Base-by-base conservation (phyloP, 92 coral and sea anemone species). In the Palythoa caribaeorum region DNA sequence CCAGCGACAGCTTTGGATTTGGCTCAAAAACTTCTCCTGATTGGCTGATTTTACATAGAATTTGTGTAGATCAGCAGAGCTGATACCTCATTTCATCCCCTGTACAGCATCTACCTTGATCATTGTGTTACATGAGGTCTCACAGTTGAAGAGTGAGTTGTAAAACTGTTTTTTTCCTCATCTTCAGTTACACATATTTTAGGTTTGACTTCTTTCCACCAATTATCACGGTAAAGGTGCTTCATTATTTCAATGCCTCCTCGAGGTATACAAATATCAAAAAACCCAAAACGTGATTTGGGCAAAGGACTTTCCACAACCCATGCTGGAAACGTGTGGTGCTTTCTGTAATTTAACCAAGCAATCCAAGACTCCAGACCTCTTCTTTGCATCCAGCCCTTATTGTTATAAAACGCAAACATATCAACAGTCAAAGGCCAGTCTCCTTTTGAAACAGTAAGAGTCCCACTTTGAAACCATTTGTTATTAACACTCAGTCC, bases 171-270 rank as follows among this genome's bases (percentile, higher is more conserved):
- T 28, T 28, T 53, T 65, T 17, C 8, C 35, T 47, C 16, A 16
- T 40, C 78, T 38, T 71, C 76, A 1, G 39, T 65, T 47, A 71
- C 77, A 20, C 94, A 91, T 6, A 79, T 84, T 47, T 52, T 48
- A 3, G 98, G 94, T 10, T 86, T 89, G 1, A 91, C 96, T 50
- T 76, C 95, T 62, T 92, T 92, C 96, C 96, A 96, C 98, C 98
- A 96, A 71, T 91, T 92, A 81, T 89, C 85, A 19, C 96, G 94
- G 60, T 96, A 96, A 62, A 96, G 87, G 54, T 92, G 91, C 70
- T 96, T 94, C 89, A 92, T 40, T 38, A 96, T 92, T 70, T 96
- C 98, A 15, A 83, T 90, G 3, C 94, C 97, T 63, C 92, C 97
- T 48, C 93, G 92, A 47, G 98, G 98, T 16, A 96, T 81, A 50